Base-by-base conservation (phyloP, 2,797 vertebrate genomes). In the Tympanoctomys barrerae region DNA sequence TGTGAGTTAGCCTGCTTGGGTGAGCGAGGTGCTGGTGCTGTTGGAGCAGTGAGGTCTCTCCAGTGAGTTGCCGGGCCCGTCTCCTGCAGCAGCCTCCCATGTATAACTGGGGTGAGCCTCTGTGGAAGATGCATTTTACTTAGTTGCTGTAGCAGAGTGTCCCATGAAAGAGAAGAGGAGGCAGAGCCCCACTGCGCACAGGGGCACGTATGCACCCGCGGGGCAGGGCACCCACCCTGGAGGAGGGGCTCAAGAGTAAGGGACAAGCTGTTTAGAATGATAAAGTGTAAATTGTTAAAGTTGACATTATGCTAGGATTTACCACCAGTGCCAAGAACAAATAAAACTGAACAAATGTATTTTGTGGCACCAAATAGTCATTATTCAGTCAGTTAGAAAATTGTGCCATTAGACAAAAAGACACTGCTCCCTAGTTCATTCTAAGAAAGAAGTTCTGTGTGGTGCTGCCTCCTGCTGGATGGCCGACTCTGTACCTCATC, bases 391-490 rank as follows among this genome's bases (percentile, higher is more conserved):
- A 16, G 16, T 28, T 1, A 85, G 70, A 66, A 91, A 93, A 62
- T 54, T 0, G 8, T 31, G 33, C 7, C 80, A 10, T 12, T 12
- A 59, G 90, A 61, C 73, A 81, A 77, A 42, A 75, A 77, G 80
- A 39, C 3, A 21, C 26, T 39, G 28, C 4, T 0, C 26, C 10
- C 22, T 13, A 1, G 18, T 11, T 22, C 21, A 4, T 75, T 3
- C 52, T 12, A 7, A 49, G 13, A n/a, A 36, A 80, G 71, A 28
- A 87, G 61, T 78, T 90, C 64, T 59, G 28, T 62, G 85, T 24
- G 52, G 64, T 54, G 28, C 81, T 94, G 93, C 96, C 96, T 96
- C 91, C 96, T 97, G 62, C 87, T 97, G 97, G 96, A 87, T 2
- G 0, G 2, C 6, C 7, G 4, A 10, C 12, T 61, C 54, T n/a